phyloP scores from a whole-genome alignment of 2,888 invertebrate genomes.

The Tipula vernalis region DNA sequence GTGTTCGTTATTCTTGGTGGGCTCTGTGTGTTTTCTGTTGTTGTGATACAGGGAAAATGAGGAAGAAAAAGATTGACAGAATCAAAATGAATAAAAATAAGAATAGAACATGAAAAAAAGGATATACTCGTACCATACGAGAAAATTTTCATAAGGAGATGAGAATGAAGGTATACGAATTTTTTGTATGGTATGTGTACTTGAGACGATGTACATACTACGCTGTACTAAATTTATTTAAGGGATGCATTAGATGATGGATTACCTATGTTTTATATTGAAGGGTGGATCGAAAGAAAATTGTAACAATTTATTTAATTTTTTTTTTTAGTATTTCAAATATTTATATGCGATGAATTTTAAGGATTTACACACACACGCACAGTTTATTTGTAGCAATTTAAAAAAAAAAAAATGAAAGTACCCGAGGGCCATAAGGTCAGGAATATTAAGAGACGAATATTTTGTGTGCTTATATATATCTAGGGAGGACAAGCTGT shows the following conservation, averaged over 20 bases:
- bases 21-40: background rate
- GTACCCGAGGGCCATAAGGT: background rate
- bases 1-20: background rate
- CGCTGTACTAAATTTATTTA: background rate
- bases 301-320: background rate
- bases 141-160: background rate
- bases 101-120: background rate
- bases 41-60: background rate
- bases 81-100: conserved; percentile 4
- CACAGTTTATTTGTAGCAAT: background rate
- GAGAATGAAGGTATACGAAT: background rate
- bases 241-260: conserved; percentile 4
- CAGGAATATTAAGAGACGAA: background rate
- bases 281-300: conserved; percentile 4
- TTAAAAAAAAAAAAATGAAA: too few species aligned
- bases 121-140: too few species aligned
- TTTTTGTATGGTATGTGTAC: too few species aligned
- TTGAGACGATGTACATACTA: background rate
- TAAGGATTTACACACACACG: background rate
- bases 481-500: background rate
- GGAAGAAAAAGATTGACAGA: background rate
- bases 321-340: background rate
- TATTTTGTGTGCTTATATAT: background rate
- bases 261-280: conserved; percentile 4
- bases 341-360: background rate